These are phyloP conservation scores for Meteorus colon DNA, from an alignment of 2,888 invertebrate genomes.

Conservation along the genomic window DNA sequence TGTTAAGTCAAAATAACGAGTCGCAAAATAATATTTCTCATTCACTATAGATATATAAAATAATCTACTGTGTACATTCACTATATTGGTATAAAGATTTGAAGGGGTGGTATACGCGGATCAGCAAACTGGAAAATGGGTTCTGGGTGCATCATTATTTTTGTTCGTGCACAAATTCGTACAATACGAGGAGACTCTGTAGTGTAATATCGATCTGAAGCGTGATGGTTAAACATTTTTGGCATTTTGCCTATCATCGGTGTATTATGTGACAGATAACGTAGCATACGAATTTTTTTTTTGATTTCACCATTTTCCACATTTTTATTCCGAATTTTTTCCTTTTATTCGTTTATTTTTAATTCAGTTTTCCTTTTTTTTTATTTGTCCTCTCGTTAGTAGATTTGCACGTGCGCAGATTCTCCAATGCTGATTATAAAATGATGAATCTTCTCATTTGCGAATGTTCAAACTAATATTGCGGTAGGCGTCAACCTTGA, in stretches of 20 bases:
- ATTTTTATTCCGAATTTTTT: background rate
- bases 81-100: slow-evolving; percentile 23
- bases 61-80: slow-evolving; percentile 17
- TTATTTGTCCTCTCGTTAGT: background rate
- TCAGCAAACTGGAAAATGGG: slow-evolving; percentile 52
- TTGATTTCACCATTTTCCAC: background rate
- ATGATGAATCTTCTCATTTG: slow-evolving; percentile 22
- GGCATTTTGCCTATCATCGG: slow-evolving; percentile 49
- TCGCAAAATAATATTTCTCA: slow-evolving; percentile 46
- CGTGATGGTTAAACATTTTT: slow-evolving; percentile 49
- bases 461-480: slow-evolving; percentile 23
- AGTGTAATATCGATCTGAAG: slow-evolving; percentile 15
- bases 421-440: slow-evolving; percentile 15
- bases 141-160: slow-evolving; percentile 50
- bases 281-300: background rate
- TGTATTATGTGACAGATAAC: slow-evolving; percentile 36
- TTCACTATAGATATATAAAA: slow-evolving; percentile 4
- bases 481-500: slow-evolving; percentile 29
- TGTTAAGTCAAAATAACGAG: slow-evolving; percentile 49
- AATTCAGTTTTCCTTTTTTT: background rate
- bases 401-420: slow-evolving; percentile 1
- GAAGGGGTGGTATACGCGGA: slow-evolving; percentile 37
- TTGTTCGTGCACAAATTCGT: slow-evolving; percentile 43
- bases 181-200: slow-evolving; percentile 33
- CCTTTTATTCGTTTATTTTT: background rate